Evolutionary conservation across 53 echinoderm and acorn worm genomes (phyloP), one percentile per base, ranked within the genome.

Genomic region (Patiria pectinifera): DNA sequence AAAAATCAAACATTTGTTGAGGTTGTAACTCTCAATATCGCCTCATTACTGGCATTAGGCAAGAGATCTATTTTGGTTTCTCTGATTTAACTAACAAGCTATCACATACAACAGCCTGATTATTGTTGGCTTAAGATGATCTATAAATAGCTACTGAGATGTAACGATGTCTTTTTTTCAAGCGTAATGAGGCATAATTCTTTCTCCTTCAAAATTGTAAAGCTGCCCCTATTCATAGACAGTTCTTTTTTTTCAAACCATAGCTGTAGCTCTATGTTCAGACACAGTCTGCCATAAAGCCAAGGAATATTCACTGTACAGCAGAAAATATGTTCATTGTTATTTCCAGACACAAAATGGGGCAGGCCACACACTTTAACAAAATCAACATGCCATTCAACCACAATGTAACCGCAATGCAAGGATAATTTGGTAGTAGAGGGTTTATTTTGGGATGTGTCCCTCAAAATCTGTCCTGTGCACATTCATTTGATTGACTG

Each of bases 101-200:
- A 60, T 12, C 60, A 60, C 60, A 60, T 60, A 60, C 8, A 11
- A 60, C 9, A 25, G 11, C 58, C 61, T 83, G 83, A 83, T 83
- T 59, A 83, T 24, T 0, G 26, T 23, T 71, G 22, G 22, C 66
- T 48, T 24, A 61, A 62, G 66, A 84, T 11, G 5, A 26, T 66
- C 84, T 62, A 83, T 83, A 83, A 58, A 24, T 59, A 83, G 84
- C 25, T 24, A 15, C 16, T 14, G 84, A 84, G 25, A 60, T 24
- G 35, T 25, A 60, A 43, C 21, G 8, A 62, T 12, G 61, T 15
- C 53, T 62, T 43, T 59, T 25, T 62, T 84, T 84, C 62, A 62
- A 0, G 61, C 23, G 45, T 83, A 83, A 83, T 83, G 83, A 83
- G 83, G 83, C 62, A 62, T 25, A 53, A 62, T 14, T 83, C 83